A percentile compares a stretch with the other conserved stretches of the same genome.
These are phyloP conservation scores for Drymonia ruficornis DNA, from an alignment of 2,888 invertebrate genomes.

Conservation along the genomic window DNA sequence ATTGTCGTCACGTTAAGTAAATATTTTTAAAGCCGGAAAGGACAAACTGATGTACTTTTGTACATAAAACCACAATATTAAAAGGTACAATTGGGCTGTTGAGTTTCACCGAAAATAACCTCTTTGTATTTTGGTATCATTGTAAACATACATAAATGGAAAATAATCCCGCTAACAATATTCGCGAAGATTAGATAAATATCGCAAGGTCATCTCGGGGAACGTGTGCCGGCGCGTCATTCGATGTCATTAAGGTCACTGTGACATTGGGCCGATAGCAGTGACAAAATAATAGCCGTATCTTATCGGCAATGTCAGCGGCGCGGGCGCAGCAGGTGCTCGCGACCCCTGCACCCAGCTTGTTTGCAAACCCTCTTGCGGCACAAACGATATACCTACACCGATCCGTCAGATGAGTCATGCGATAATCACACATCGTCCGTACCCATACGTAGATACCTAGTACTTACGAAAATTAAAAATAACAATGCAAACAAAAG, in stretches of 20 bases:
- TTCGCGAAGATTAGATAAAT: conserved; percentile 83
- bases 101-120: not conserved
- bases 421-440: conserved; percentile 9
- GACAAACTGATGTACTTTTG: not conserved
- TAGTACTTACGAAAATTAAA: conserved; percentile 7
- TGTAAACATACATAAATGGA: conserved; percentile 40
- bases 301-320: conserved; percentile 82
- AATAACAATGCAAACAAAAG: not conserved
- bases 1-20: not conserved
- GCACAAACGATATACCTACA: conserved; percentile 30
- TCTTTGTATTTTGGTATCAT: conserved; percentile 10
- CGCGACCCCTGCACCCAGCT: conserved; percentile 70
- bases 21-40: conserved; percentile 1
- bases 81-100: not conserved
- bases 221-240: conserved; percentile 75
- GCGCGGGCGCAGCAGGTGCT: conserved; percentile 80
- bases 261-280: conserved; percentile 81
- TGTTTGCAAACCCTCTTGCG: conserved; percentile 40
- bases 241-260: conserved; percentile 83
- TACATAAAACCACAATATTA: not conserved
- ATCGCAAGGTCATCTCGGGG: conserved; percentile 76
- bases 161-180: conserved; percentile 56
- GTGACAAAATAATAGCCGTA: conserved; percentile 82
- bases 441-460: conserved; percentile 9
- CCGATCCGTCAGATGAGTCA: conserved; percentile 33